phyloP scores from a whole-genome alignment of 2,888 invertebrate genomes.

The Euproctis similis region DNA sequence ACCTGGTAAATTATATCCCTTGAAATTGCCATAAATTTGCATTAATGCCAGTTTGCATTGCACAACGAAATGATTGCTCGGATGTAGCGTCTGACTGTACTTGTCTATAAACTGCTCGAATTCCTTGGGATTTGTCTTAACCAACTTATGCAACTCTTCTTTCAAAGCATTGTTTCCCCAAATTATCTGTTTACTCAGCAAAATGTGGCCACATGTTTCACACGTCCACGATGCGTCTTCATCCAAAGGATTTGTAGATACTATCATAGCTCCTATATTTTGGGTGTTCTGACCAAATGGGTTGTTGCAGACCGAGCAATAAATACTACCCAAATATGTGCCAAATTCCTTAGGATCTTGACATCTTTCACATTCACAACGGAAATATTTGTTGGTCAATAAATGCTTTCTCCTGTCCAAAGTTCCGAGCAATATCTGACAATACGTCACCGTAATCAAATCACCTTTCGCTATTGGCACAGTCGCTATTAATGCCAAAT shows the following conservation, averaged over 20 bases:
- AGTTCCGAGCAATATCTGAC: slow-evolving; percentile 82
- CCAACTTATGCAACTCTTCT: slow-evolving; percentile 73
- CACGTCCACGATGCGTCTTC: slow-evolving; percentile 79
- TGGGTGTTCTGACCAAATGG: slow-evolving; percentile 36
- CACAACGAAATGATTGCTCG: slow-evolving; percentile 79
- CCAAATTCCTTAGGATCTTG: slow-evolving; percentile 81
- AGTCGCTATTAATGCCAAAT: slow-evolving; percentile 79
- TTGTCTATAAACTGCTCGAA: slow-evolving; percentile 79
- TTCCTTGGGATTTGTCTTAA: slow-evolving; percentile 68
- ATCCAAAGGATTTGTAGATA: slow-evolving; percentile 78
- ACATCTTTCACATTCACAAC: slow-evolving; percentile 81
- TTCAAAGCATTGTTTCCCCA: slow-evolving; percentile 78
- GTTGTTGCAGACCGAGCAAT: slow-evolving; percentile 78
- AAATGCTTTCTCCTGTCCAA: slow-evolving; percentile 78
- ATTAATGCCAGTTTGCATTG: slow-evolving; percentile 81
- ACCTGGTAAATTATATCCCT: slow-evolving; percentile 76
- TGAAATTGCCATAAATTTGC: slow-evolving; percentile 80
- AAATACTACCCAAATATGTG: slow-evolving; percentile 78
- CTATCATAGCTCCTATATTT: slow-evolving; percentile 61
- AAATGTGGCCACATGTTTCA: slow-evolving; percentile 75
- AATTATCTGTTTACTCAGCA: slow-evolving; percentile 75
- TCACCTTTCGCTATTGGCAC: slow-evolving; percentile 80
- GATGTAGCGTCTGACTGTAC: slow-evolving; percentile 78
- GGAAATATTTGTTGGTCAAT: slow-evolving; percentile 79
- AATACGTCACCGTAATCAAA: slow-evolving; percentile 80